phyloP scores from a whole-genome alignment of 2,797 vertebrate species.

The Hypotaenidia okinawae region DNA sequence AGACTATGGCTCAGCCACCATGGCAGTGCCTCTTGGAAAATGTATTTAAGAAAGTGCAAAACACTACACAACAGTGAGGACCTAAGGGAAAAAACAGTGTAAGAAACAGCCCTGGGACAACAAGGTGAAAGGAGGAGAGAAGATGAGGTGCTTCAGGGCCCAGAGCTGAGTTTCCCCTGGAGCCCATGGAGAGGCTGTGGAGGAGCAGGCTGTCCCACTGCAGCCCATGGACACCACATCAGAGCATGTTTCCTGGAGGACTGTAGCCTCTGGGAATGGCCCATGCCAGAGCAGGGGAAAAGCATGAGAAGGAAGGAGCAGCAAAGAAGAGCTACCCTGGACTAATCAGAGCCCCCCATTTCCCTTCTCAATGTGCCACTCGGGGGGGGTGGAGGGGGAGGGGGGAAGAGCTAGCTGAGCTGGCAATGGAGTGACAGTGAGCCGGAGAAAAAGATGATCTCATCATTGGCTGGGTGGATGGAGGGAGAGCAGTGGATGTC shows the following conservation, averaged over 20 bases:
- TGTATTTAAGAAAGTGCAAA: neutral
- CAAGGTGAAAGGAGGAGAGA: neutral
- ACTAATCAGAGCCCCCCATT: neutral
- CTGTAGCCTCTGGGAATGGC: neutral
- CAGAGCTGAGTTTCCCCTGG: neutral
- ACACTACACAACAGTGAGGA: accelerated
- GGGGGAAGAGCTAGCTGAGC: neutral
- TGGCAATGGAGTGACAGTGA: neutral
- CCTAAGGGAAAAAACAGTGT: neutral
- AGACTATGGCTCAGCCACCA: accelerated
- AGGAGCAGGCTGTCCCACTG: neutral
- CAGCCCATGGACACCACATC: neutral
- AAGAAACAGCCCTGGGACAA: neutral
- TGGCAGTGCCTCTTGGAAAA: accelerated
- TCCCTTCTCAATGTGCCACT: neutral
- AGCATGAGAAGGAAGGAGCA: neutral
- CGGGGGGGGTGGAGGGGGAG: too few relatives aligned
- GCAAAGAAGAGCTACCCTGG: neutral
- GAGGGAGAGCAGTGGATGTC: too few relatives aligned
- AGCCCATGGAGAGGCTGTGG: accelerated
- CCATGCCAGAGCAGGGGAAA: neutral
- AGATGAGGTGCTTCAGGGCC: neutral
- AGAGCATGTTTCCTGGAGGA: neutral
- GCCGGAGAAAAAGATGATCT: neutral
- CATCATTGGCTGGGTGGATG: too few relatives aligned